Base-by-base conservation (phyloP, 2,113 vertebrate genomes). In the Lucifuga dentata region DNA sequence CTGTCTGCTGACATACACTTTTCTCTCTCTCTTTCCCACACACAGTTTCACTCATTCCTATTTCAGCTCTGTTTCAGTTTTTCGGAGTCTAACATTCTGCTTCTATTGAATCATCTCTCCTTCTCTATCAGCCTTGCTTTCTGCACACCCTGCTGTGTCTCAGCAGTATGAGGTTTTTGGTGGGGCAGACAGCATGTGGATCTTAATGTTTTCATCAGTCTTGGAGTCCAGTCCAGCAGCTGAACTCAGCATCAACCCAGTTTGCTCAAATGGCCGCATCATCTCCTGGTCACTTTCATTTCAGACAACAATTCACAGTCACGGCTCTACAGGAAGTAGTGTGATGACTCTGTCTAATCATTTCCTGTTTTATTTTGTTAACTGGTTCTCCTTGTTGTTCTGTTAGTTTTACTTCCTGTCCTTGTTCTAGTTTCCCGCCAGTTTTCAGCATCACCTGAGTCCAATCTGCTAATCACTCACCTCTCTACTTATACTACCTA, bases 141-240 rank as follows among this genome's bases (percentile, higher is more conserved):
- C 55, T 24, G 35, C 41, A 21, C 53, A 35, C 32, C 73, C 62
- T 8, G 36, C 74, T 55, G 65, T 57, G 70, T 53, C 84, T 84
- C 84, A 67, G 73, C 82, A 69, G 76, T 84, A 86, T 85, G 85
- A 89, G 88, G 87, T 89, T 87, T 85, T 82, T 45, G 19, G 36
- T 57, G 57, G 78, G 68, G 76, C 66, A 20, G 87, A 87, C 78
- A 76, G 81, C 56, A 84, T 21, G 69, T 32, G 8, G 57, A 83
- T 84, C 76, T 89, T 88, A 90, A 84, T 84, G 84, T 81, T 85
- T 73, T 85, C 83, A 88, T 88, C 85, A 79, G 80, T 79, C 60
- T 56, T 33, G 69, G 56, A 62, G 76, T 83, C 71, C 78, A 84
- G 73, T 43, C 45, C 51, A 69, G 77, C 87, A 84, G 86, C 86